Base-by-base conservation (phyloP, 2,797 vertebrate genomes). In the Helostoma temminkii region DNA sequence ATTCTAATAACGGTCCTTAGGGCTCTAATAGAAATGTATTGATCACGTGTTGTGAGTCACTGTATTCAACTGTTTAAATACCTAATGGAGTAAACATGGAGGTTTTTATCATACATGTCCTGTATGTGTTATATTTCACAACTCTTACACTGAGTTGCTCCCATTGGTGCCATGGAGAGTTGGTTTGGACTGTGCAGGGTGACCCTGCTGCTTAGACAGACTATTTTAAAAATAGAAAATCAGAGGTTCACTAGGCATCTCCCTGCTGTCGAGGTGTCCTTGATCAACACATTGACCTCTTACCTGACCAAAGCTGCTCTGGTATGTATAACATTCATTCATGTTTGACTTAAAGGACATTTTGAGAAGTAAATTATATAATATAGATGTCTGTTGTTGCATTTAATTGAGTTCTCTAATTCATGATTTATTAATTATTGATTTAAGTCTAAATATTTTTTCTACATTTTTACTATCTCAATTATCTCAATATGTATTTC, bases 1-100 rank as follows among this genome's bases (percentile, higher is more conserved):
- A 85, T 90, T 88, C 78, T 81, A 83, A 92, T 88, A 88, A 80
- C 77, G 66, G 71, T 69, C 68, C 85, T 88, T 84, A 90, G 84
- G 88, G 88, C 86, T 86, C 80, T 88, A 89, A 92, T 88, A 88
- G 90, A 91, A 92, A 88, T 63, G 26, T 89, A 93, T 93, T 83
- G 91, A 93, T 94, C 76, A 72, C 57, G 80, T 78, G 76, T 79
- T 77, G 80, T 52, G 57, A 81, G 78, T 58, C 81, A 76, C 79
- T 85, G n/a, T 80, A 74, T 76, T 61, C 71, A 52, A 43, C 47
- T 34, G 60, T 49, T 48, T 50, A 58, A 18, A 77, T 43, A 61
- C 65, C 66, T 64, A 43, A 41, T 18, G 37, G 42, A 70, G 36
- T 64, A 43, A 57, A 52, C 46, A 72, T 49, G 25, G 43, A 25